Base-by-base conservation (phyloP, 2,888 invertebrate species). In the Nomada hirtipes region DNA sequence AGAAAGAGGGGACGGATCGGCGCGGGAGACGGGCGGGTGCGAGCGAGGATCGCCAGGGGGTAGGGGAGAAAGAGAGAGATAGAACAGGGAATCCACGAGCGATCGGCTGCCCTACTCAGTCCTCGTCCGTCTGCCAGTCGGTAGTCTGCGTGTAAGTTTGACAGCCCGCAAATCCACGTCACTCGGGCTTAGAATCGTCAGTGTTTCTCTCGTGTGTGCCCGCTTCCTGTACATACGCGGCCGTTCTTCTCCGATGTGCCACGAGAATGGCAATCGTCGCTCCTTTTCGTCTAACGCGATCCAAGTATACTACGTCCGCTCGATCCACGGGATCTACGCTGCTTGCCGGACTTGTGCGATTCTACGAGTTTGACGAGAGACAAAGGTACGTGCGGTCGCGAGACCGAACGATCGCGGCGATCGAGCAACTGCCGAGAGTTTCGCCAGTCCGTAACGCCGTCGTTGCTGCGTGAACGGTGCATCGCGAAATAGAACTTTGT, bases 61-160 rank as follows among this genome's bases (percentile, higher is more conserved):
- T 75, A 88, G 86, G 86, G 76, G 87, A 81, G 81, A 84, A 83
- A 86, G 87, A 87, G 81, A 83, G 83, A 79, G 82, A 79, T 75
- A 77, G 83, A 87, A 88, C 87, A 88, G 92, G 92, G 91, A 90
- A 90, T 90, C 89, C 89, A 89, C 89, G 89, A 90, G 90, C 90
- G 90, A 90, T 92, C 93, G 91, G 90, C 91, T 88, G 88, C 87
- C 85, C 88, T 92, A 87, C 89, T 91, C 92, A 92, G 91, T 93
- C 91, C 93, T 92, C 93, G 90, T 91, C 91, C 92, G 92, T 89
- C 91, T 91, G 91, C 91, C 93, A 91, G 91, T 91, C 92, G 91
- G 91, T 91, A 89, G 87, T 89, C 87, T 84, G 87, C 89, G 85
- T 57, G 36, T 79, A 84, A 83, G 84, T 86, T 87, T 90, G 89